Evolutionary conservation across 2,113 vertebrate genomes (phyloP), one percentile per base, ranked within the genome.

Genomic region (Choloepus hoffmanni): DNA sequence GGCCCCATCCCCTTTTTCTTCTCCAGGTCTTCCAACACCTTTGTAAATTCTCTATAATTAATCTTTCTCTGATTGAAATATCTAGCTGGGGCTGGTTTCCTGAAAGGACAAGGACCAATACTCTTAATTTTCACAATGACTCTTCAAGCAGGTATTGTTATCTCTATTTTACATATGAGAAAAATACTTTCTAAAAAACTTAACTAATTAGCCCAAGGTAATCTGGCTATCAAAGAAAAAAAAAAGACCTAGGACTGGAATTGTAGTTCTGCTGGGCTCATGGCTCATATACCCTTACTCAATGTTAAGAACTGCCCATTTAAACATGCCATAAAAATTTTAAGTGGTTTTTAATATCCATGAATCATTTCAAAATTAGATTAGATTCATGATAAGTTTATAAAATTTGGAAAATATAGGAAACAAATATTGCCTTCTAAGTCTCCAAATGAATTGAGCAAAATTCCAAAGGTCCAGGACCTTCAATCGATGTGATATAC

Each of bases 131-230:
- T 94, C 55, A 83, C 26, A 68, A 50, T 73, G 16, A 55, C 5
- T 87, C 12, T 16, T 72, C 6, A 45, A 50, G 33, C 7, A 2
- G 2, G 3, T 50, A 82, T 73, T 68, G 7, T 65, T 92, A 72
- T 45, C 33, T 95, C 36, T 40, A 60, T 3, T 65, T 72, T 62
- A 81, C 4, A 90, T 28, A 60, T n/a, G 21, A 87, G 23, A 15
- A 84, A 89, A 89, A 67, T 33, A 48, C 65, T 84, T 85, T 26
- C 86, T 89, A 60, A n/a, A 68, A 93, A 67, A 91, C 7, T 77
- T 70, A 86, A 70, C 2, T 60, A 40, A 67, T 23, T 23, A 50
- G 26, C 28, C 48, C 14, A 43, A 63, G 12, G 18, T 48, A 43
- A 53, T 73, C 5, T 11, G 23, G 63, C 13, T 68, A 88, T 48